Evolutionary conservation across 1,140 invertebrate genomes (phyloP).

Genomic region (Formica exsecta): DNA sequence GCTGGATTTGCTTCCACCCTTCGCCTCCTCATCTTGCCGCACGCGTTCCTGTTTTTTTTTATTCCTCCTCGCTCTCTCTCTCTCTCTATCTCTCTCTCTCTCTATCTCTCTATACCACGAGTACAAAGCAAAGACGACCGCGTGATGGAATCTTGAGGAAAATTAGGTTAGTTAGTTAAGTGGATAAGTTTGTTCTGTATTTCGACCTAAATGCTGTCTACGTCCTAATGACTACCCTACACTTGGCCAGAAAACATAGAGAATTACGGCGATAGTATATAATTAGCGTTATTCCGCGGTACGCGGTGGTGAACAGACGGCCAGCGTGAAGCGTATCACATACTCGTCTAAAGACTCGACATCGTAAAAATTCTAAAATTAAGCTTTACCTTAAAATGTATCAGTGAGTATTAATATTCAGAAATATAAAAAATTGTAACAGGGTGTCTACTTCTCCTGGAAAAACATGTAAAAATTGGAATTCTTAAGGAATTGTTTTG

Average conservation of each 20-base stretch:
- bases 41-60: conserved; percentile 6
- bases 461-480: too few relatives aligned
- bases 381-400: background rate
- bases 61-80: background rate
- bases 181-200: conserved; percentile 48
- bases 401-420: too few relatives aligned
- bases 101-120: conserved; percentile 7
- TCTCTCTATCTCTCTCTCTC: too few relatives aligned
- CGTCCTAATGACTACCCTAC: conserved; percentile 50
- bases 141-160: conserved; percentile 25
- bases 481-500: too few relatives aligned
- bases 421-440: background rate
- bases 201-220: conserved; percentile 27
- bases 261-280: conserved; percentile 49
- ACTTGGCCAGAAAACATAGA: conserved; percentile 50
- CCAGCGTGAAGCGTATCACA: conserved; percentile 27
- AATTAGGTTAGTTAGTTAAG: conserved; percentile 58
- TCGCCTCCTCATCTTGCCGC: background rate
- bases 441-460: too few relatives aligned
- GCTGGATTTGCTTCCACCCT: conserved; percentile 43
- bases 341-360: background rate
- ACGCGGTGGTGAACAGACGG: conserved; percentile 44
- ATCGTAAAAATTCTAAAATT: background rate
- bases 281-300: conserved; percentile 49
- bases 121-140: background rate